Base-by-base conservation (phyloP, 2,797 vertebrate genomes). In the Benthosema pterotum region DNA sequence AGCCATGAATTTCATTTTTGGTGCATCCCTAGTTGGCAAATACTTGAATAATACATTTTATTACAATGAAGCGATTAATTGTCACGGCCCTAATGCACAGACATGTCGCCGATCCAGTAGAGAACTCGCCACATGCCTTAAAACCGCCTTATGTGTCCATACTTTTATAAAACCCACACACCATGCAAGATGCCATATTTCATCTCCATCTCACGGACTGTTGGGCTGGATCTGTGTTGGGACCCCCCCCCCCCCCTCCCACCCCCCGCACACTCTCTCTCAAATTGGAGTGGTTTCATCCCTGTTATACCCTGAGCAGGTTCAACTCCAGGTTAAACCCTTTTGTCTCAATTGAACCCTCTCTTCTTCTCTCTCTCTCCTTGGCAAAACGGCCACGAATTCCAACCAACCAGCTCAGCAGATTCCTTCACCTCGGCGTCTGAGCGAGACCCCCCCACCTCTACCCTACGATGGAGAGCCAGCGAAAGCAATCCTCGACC, bases 311-410 rank as follows among this genome's bases (percentile, higher is more conserved):
- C 54, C 52, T 13, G 63, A 11, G 9, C 57, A 73, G 64, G 77
- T 83, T 85, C 75, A 85, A 75, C 73, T 70, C 74, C 71, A 79
- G 79, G 69, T 74, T 74, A 78, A 78, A 57, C 74, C 70, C 57
- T 71, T 71, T 72, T 51, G 65, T 77, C 73, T 83, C 65, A 67
- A 52, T 82, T 62, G 48, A 72, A 65, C 82, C 63, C 65, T 76
- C 65, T 60, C 19, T 1, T 65, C n/a, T n/a, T n/a, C n/a, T n/a
- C n/a, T n/a, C 65, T 76, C 65, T 25, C 1, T 42, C 60, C 55
- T 42, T 53, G 63, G 56, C 68, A 67, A 67, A n/a, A 76, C 19
- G 17, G 59, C 50, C 50, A 45, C 55, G 65, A 69, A 77, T 72
- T 69, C 62, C 12, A 1, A 57, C 32, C 55, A 69, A 42, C 32